These are phyloP conservation scores for Crocodylus rhombifer DNA, from an alignment of 2,797 vertebrate genomes.

Conservation along the genomic window DNA sequence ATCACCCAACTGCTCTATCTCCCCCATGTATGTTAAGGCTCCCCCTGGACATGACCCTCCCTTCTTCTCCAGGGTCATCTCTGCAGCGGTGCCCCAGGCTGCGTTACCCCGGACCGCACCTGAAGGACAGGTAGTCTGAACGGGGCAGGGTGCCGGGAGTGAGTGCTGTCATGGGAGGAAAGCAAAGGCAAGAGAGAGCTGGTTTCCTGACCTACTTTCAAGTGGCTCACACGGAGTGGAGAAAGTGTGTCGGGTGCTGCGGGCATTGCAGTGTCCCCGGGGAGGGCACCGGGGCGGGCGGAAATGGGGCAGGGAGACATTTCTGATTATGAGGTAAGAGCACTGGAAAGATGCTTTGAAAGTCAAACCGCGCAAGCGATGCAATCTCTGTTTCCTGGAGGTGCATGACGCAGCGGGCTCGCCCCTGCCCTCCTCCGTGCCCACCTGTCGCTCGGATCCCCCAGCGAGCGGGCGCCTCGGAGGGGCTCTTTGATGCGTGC, in stretches of 20 bases:
- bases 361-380: not conserved
- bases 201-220: not conserved
- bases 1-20: not conserved
- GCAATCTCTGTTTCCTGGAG: not conserved
- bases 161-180: not conserved
- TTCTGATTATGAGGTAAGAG: not conserved
- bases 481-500: no score
- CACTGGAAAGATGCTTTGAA: not conserved
- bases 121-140: not conserved
- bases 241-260: not conserved
- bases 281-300: not conserved
- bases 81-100: not conserved
- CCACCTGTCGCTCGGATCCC: no score
- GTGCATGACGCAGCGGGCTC: no score
- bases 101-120: not conserved
- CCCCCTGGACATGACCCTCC: not conserved
- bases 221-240: not conserved
- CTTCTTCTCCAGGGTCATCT: not conserved
- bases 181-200: not conserved
- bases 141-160: not conserved
- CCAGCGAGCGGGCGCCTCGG: no score
- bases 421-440: no score
- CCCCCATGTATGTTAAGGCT: no score
- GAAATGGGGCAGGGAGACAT: not conserved
- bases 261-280: not conserved